Evolutionary conservation across 2,113 vertebrate species (phyloP), one percentile per base, ranked within the genome.

Genomic region (Xyrauchen texanus): DNA sequence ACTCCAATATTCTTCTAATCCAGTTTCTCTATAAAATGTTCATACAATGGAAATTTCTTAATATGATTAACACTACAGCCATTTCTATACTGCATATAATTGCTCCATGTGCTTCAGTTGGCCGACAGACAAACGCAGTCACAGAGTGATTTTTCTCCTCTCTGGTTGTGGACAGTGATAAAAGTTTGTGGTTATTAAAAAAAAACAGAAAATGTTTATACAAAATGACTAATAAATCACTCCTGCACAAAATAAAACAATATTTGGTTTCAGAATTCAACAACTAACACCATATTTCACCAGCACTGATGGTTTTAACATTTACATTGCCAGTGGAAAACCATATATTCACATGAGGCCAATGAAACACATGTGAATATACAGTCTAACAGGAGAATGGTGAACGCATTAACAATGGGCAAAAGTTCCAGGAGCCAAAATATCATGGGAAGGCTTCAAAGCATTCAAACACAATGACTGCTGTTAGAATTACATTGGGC

Each of bases 401-500:
- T 87, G 82, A 89, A 87, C 47, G 73, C 85, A 89, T 88, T 86
- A 89, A 80, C 74, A 82, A 68, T 49, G 42, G 65, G 53, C 71
- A 84, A 1, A 83, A 83, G 68, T 64, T 64, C 55, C 83, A 7
- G 60, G 21, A 71, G 75, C 53, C 52, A 57, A 60, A 51, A 60
- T 60, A 66, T 67, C 61, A 57, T 10, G 42, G 61, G 63, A 55
- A 68, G 52, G 8, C 64, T 60, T 80, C 21, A 77, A 63, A 72
- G 62, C 60, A 76, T 76, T 12, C 44, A 4, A 49, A 60, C 21
- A 67, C 68, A 78, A 61, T 67, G n/a, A 6, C 49, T 76, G 67
- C 62, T 46, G 13, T 77, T 6, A 13, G 53, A 73, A 73, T 58
- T 44, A 15, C 64, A 44, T 46, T 58, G 5, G 13, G 16, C 60